Evolutionary conservation across 2,113 vertebrate genomes (phyloP).

Genomic region (Vireo altiloquus): DNA sequence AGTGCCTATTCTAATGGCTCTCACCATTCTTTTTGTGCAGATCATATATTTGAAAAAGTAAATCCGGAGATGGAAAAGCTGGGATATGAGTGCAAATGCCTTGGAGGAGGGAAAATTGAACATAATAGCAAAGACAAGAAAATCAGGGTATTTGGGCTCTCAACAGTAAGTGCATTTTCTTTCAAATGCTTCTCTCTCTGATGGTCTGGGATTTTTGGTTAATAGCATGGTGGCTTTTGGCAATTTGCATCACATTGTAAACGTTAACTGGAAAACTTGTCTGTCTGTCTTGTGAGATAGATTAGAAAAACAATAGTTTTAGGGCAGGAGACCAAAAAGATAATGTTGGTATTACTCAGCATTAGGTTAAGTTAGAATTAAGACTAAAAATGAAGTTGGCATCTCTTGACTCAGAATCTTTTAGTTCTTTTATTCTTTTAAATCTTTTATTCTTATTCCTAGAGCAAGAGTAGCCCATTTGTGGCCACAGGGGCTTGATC

Average conservation of each 20-base stretch:
- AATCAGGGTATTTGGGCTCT: constrained; percentile 85
- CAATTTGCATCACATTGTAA: not conserved
- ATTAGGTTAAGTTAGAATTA: not conserved
- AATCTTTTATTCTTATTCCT: not conserved
- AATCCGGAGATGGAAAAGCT: constrained; percentile 80
- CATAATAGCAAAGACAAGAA: constrained; percentile 85
- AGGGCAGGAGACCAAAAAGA: not conserved
- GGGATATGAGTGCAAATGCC: constrained; percentile 83
- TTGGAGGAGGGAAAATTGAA: constrained; percentile 89
- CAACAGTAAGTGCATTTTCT: constrained; percentile 76
- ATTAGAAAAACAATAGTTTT: not conserved
- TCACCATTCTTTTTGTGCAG: constrained; percentile 47
- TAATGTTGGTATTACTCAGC: not conserved
- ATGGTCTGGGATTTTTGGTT: not conserved
- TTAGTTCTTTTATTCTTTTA: too few species aligned
- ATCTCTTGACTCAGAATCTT: not conserved
- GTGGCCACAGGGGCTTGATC: not conserved
- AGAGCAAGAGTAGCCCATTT: not conserved
- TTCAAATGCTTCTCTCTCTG: not conserved
- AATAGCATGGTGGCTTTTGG: not conserved
- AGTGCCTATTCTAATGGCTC: rapidly evolving
- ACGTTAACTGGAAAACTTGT: not conserved
- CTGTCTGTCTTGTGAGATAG: not conserved
- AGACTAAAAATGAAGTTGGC: not conserved
- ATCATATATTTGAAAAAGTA: constrained; percentile 90